Evolutionary conservation across 2,888 invertebrate genomes (phyloP), one percentile per base, ranked within the genome.

Genomic region (Nudaria mundana): DNA sequence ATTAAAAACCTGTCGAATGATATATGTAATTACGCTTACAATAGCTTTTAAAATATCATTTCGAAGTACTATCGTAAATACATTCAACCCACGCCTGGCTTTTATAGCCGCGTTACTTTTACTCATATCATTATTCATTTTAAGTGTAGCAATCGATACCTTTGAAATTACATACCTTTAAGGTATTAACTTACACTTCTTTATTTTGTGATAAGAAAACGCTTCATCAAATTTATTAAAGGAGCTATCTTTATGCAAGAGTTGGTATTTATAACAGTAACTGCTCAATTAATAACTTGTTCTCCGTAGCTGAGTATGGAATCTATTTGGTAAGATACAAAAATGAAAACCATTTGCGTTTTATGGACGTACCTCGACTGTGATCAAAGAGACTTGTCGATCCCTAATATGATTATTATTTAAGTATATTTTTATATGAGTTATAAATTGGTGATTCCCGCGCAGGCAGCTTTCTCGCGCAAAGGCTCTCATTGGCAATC

Each of bases 311-410:
- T 32, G 45, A 53, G 45, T 48, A 71, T 64, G 65, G 67, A 70
- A 63, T 58, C 53, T 56, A 62, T 67, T 62, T 66, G 65, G 62
- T 57, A 35, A 43, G 42, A 14, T 53, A 67, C 64, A 70, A 70
- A 76, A 74, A 78, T 73, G 70, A 72, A 74, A 72, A 77, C 73
- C 46, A 62, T 62, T 60, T 55, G 58, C 62, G 69, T 66, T 71
- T 69, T 70, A 65, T 59, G 52, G 56, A 18, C 5, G 28, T 37
- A 22, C 23, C 15, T 23, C 14, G 22, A 2, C 23, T 25, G 26
- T 23, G 23, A 15, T 5, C 30, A 4, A 14, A 7, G 14, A 8
- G 3, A 28, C 13, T n/a, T 20, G 20, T 4, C 5, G 2, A 20
- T 3, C 5, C 5, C 5, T 20, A 7, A 5, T 8, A 20, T 20